A percentile compares a stretch with the other conserved stretches of the same genome.
Evolutionary conservation across 2,797 vertebrate genomes (phyloP).

Genomic region (Oceanodroma leucorhoa): DNA sequence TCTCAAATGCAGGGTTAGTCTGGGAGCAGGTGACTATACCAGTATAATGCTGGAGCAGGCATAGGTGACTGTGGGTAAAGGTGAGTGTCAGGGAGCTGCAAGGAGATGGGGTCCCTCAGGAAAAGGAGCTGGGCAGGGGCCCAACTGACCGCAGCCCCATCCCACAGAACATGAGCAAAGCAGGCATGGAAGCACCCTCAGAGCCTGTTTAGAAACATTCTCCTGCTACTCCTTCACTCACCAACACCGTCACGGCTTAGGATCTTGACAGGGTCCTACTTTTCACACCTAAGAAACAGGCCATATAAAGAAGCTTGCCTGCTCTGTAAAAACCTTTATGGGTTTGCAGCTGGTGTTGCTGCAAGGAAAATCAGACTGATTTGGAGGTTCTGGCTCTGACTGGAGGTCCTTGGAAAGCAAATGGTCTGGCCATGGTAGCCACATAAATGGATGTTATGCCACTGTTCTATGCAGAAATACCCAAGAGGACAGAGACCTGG

Average conservation of each 20-base stretch:
- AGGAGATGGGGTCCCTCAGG: neutral
- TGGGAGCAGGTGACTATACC: neutral
- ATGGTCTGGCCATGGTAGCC: neutral
- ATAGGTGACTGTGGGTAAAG: neutral
- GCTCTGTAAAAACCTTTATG: neutral
- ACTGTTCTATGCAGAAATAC: neutral
- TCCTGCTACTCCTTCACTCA: neutral
- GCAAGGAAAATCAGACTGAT: neutral
- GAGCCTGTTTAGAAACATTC: neutral
- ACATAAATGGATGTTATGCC: neutral
- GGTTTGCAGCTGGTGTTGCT: neutral
- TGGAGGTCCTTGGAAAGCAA: neutral
- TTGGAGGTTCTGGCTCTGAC: neutral
- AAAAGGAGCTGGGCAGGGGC: neutral
- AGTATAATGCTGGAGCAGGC: neutral
- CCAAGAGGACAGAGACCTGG: neutral
- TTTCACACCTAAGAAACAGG: neutral
- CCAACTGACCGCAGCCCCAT: accelerated
- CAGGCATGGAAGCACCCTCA: neutral
- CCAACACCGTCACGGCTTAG: neutral
- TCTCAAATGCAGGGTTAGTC: neutral
- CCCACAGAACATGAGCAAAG: accelerated
- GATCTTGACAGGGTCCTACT: neutral
- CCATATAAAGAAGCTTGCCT: accelerated
- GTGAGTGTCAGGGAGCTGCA: neutral